Conservation (phyloP, 2,888 invertebrate species). For the Glaucopsyche alexis region DNA sequence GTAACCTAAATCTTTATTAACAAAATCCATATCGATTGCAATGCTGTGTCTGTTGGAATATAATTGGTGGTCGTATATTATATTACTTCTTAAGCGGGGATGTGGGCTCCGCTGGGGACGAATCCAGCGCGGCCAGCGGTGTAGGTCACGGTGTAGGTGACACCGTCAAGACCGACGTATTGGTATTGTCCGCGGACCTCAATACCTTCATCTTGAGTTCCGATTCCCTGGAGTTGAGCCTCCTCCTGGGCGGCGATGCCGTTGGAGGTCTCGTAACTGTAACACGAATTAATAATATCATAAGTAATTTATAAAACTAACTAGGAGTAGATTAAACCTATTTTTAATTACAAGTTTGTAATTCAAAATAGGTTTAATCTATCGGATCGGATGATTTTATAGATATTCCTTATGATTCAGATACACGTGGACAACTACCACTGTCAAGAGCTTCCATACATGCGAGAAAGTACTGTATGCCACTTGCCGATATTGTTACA, state of each 20-base stretch:
- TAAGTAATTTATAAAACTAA: too few relatives aligned
- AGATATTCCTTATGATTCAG: too few relatives aligned
- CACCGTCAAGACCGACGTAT: constrained; percentile 68
- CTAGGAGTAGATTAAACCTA: too few relatives aligned
- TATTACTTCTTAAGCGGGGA: constrained; percentile 47
- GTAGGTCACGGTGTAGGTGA: constrained; percentile 70
- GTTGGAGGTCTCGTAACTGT: constrained; percentile 53
- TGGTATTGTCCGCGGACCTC: constrained; percentile 56
- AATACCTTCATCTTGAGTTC: constrained; percentile 55
- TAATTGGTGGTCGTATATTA: not conserved
- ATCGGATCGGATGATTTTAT: too few relatives aligned
- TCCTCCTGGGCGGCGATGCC: constrained; percentile 45
- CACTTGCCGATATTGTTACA: too few relatives aligned
- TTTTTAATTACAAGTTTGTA: too few relatives aligned
- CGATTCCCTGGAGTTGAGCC: constrained; percentile 44
- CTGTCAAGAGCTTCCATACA: too few relatives aligned
- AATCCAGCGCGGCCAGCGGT: constrained; percentile 77
- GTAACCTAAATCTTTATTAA: constrained; percentile 11
- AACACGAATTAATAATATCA: not conserved
- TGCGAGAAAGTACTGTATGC: too few relatives aligned
- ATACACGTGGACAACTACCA: too few relatives aligned
- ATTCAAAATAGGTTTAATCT: too few relatives aligned
- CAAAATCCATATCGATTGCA: constrained; percentile 23
- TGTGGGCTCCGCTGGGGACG: constrained; percentile 64
- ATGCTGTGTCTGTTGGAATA: not conserved